Base-by-base conservation (phyloP, 1,140 invertebrate genomes). In the Drosophila lacteicornis region DNA sequence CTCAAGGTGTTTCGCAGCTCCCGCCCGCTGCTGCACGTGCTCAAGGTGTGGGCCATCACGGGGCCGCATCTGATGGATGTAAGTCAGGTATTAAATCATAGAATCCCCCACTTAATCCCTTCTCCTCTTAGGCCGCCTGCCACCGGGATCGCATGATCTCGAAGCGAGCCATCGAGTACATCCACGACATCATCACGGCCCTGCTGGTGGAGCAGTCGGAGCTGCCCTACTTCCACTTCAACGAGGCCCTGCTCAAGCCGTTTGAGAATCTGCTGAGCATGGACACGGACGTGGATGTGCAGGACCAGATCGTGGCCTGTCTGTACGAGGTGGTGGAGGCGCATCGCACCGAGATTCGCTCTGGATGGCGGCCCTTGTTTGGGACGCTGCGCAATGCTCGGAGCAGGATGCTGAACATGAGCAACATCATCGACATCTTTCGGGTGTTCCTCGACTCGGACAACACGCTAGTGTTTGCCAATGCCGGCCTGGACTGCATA, bases 241-340 rank as follows among this genome's bases (percentile, higher is more conserved):
- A 99, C 91, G 98, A 99, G 93, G 97, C 97, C 2, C 93, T 99
- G 4, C 96, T 99, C 75, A 99, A 99, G 88, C 97, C 98, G 0
- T 99, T 98, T 93, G 98, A 99, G 93, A 98, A 98, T 93, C 94
- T 99, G 19, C 93, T 99, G 0, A 98, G 97, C 93, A 94, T 99
- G 65, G 98, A 99, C 92, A 93, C 98, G 92, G 97, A 99, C 92
- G 95, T 95, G 70, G 98, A 99, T 93, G 96, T 98, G 87, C 91
- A 95, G 94, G 95, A 96, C 83, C 95, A 99, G 96, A 98, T 99
- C 87, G 97, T 99, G 43, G 97, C 97, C 66, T 98, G 97, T 76
- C 96, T 99, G 25, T 99, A 98, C 93, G 98, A 98, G 93, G 98
- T 98, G 91, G 98, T 99, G 0, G 98, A 99, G 93, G 97, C 97